Conservation (phyloP, 2,113 vertebrate species). For the Colinus virginianus region DNA sequence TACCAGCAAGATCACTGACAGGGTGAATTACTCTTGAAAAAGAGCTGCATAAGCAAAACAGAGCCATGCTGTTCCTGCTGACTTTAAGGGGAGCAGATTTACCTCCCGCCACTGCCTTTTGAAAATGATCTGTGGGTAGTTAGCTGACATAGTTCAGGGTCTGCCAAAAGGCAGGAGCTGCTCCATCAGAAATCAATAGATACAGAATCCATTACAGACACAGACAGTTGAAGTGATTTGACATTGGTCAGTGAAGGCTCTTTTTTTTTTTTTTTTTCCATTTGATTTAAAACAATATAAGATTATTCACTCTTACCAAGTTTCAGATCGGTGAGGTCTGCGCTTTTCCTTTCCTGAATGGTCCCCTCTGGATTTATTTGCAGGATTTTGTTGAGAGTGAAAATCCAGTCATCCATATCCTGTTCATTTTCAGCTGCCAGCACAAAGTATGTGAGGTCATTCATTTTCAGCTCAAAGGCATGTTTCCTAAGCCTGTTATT, state of each 20-base stretch:
- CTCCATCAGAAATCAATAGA: background rate
- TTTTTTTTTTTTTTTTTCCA: background rate
- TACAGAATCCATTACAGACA: background rate
- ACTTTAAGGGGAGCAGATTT: background rate
- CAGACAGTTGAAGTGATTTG: background rate
- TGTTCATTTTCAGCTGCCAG: constrained; percentile 96
- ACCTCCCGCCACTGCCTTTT: background rate
- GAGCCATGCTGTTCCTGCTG: background rate
- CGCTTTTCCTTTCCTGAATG: constrained; percentile 88
- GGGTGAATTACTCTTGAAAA: background rate
- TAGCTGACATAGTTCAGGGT: background rate
- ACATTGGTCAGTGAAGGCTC: background rate
- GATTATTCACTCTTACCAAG: constrained; percentile 80
- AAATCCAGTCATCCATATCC: constrained; percentile 99
- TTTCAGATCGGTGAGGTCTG: constrained; percentile 90
- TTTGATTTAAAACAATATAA: background rate
- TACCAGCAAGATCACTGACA: background rate
- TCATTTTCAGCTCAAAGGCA: constrained; percentile 99
- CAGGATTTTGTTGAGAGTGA: constrained; percentile 92
- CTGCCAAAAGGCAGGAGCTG: constrained; percentile 2
- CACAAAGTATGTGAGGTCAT: constrained; percentile 97
- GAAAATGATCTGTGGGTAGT: background rate
- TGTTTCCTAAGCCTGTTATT: constrained; percentile 94
- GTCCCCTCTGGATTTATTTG: constrained; percentile 94
- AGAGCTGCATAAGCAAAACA: background rate